Evolutionary conservation across 2,797 vertebrate genomes (phyloP), one percentile per base, ranked within the genome.

Genomic region (Rhodeus uyekii): DNA sequence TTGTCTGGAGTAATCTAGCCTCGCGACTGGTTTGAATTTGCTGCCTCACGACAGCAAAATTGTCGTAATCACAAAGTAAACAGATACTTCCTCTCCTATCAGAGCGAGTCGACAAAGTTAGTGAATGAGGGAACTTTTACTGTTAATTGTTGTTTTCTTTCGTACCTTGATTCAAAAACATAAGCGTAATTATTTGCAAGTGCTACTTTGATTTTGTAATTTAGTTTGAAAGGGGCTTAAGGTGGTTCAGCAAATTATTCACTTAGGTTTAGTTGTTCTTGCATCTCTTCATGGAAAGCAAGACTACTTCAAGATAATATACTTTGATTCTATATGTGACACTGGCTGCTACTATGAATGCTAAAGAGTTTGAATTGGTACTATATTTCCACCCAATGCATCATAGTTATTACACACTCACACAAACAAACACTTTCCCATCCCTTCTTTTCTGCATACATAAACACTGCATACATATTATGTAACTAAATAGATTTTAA

Each of bases 31-130:
- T 94, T 94, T 92, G 91, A 93, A 93, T 95, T 95, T 94, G 93
- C 91, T 88, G 89, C 91, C 88, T 90, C 80, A 84, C 92, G 92
- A 95, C 95, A 94, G 91, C 94, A 89, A 95, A 95, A 95, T 95
- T 93, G 93, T 94, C 90, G 88, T 95, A 95, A 95, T 95, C 93
- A 95, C 92, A 93, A 92, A 93, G 94, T 95, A 95, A 95, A 95
- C 93, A 95, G 94, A 95, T 94, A 94, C 94, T 95, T 94, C 95
- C 94, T 90, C 89, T 89, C 89, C 92, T 92, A 94, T 94, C 93
- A 90, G 90, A 90, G 90, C 88, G 89, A 88, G 80, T 90, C 53
- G 82, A 88, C 88, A 89, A 91, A 89, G 89, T 87, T 87, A 80
- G 79, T 60, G 80, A 68, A 61, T 36, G 78, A 73, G 86, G 90